phyloP scores from a whole-genome alignment of 2,113 vertebrate species.

The Notarius lentiginosus region DNA sequence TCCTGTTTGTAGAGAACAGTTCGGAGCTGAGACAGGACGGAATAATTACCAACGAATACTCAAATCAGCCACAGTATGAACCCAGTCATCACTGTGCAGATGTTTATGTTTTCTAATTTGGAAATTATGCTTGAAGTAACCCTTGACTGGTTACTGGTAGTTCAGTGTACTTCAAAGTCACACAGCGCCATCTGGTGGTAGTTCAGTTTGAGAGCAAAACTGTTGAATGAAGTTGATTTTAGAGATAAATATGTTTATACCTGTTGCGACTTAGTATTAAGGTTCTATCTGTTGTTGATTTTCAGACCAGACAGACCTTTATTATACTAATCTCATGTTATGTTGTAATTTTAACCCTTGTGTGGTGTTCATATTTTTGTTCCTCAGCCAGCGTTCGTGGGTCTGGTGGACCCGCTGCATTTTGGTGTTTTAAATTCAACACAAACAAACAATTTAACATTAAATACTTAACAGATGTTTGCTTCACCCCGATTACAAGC shows the following conservation, averaged over 20 bases:
- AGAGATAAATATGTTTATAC: background rate
- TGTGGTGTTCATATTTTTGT: background rate
- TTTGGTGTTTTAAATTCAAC: too few relatives aligned
- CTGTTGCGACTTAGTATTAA: background rate
- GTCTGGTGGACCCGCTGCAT: too few relatives aligned
- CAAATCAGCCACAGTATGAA: background rate
- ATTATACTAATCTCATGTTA: background rate
- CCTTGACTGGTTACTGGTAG: background rate
- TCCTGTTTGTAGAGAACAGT: background rate
- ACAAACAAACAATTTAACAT: too few relatives aligned
- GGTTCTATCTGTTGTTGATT: background rate
- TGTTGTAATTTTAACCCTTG: background rate
- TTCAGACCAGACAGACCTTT: background rate
- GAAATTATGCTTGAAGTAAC: background rate
- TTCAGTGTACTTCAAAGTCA: background rate
- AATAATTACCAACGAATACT: background rate
- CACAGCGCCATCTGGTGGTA: slow-evolving; percentile 24
- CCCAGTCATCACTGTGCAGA: background rate
- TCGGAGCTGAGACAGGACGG: background rate
- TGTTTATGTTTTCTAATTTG: background rate
- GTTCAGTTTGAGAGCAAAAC: background rate
- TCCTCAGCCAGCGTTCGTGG: background rate
- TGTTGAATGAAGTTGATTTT: background rate
- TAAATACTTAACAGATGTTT: too few relatives aligned
- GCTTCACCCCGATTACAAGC: too few relatives aligned